These are phyloP conservation scores for Drosophila ercepeae DNA, from an alignment of 1,140 invertebrate genomes.

Conservation along the genomic window DNA sequence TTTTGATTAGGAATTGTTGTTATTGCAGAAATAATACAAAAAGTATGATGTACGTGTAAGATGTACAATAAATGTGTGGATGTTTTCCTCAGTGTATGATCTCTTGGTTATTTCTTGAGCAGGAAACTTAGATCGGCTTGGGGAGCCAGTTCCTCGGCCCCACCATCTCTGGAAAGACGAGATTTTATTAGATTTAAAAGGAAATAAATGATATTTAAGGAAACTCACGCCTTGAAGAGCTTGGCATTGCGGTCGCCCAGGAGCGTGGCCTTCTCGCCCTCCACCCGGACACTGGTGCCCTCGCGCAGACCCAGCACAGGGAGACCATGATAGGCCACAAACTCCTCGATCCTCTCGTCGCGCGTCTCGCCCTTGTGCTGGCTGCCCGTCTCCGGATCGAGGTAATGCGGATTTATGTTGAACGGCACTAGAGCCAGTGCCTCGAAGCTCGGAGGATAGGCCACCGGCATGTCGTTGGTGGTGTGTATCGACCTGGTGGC, in stretches of 20 bases:
- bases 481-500: conserved; percentile 91
- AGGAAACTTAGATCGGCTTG: conserved; percentile 87
- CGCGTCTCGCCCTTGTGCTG: conserved; percentile 91
- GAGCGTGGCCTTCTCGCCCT: conserved; percentile 86
- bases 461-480: conserved; percentile 92
- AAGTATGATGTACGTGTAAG: conserved; percentile 16
- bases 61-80: conserved; percentile 36
- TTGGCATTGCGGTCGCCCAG: conserved; percentile 87
- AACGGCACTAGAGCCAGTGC: conserved; percentile 91
- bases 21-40: conserved; percentile 47
- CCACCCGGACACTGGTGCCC: conserved; percentile 87
- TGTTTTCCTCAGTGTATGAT: conserved; percentile 14
- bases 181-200: not conserved
- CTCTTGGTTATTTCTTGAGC: conserved; percentile 27
- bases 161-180: conserved; percentile 83
- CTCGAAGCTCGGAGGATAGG: conserved; percentile 89
- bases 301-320: conserved; percentile 89
- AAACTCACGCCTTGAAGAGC: conserved; percentile 88
- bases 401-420: conserved; percentile 94
- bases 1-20: conserved; percentile 44
- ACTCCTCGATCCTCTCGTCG: conserved; percentile 89
- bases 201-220: not conserved
- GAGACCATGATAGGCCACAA: conserved; percentile 86
- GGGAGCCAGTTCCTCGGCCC: conserved; percentile 85
- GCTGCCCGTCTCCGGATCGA: conserved; percentile 87